These are phyloP conservation scores for Cylas formicarius DNA, from an alignment of 1,140 invertebrate genomes.

Conservation along the genomic window DNA sequence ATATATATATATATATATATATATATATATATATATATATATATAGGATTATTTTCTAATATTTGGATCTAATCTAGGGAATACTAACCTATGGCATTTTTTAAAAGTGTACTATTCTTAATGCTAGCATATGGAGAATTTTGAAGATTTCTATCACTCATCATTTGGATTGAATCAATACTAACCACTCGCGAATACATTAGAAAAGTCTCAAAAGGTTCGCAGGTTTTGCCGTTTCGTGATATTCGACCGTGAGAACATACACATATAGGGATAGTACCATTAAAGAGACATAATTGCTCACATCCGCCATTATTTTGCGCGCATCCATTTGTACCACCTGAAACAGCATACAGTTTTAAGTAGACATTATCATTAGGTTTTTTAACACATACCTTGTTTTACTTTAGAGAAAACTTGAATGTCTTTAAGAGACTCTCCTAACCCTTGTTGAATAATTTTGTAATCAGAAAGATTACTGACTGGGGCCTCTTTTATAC, in stretches of 20 bases:
- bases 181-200: conserved; percentile 66
- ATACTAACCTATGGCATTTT: conserved; percentile 65
- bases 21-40: too few relatives aligned
- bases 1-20: too few relatives aligned
- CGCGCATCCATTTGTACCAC: conserved; percentile 60
- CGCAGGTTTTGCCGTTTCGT: conserved; percentile 55
- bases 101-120: conserved; percentile 59
- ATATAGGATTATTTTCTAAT: too few relatives aligned
- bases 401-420: conserved; percentile 52
- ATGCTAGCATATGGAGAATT: conserved; percentile 73
- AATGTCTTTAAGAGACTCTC: conserved; percentile 66
- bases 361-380: too few relatives aligned
- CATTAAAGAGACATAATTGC: conserved; percentile 68
- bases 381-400: conserved; percentile 43
- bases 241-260: conserved; percentile 67
- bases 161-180: conserved; percentile 70
- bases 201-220: conserved; percentile 65
- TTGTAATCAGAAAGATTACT: conserved; percentile 49
- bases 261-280: conserved; percentile 57
- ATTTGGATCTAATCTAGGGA: not conserved
- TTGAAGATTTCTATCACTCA: conserved; percentile 59
- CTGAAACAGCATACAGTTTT: conserved; percentile 1
- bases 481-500: conserved; percentile 57
- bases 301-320: conserved; percentile 68
- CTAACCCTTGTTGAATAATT: conserved; percentile 52